A percentile compares a stretch with the other conserved stretches of the same genome.
phyloP scores from a whole-genome alignment of 2,797 vertebrate species.

The Carapus acus region DNA sequence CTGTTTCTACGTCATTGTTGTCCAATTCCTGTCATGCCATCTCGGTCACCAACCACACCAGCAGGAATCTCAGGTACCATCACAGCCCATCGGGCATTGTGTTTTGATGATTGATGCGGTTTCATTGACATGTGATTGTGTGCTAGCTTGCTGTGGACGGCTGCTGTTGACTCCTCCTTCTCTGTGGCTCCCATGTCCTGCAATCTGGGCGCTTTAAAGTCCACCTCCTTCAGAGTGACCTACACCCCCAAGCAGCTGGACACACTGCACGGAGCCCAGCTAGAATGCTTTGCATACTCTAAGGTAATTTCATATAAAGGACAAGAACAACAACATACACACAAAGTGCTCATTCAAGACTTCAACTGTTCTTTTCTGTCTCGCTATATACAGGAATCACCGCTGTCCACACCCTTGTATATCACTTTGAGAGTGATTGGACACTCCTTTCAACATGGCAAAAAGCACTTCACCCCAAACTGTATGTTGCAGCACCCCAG shows the following conservation, averaged over 20 bases:
- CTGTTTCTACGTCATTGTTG: conserved; percentile 33
- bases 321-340: too few species aligned
- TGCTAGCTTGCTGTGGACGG: conserved; percentile 78
- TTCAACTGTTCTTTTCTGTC: too few species aligned
- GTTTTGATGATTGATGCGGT: neutral
- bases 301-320: conserved; percentile 75
- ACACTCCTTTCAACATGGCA: conserved; percentile 74
- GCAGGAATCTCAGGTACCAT: conserved; percentile 72
- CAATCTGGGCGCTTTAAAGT: conserved; percentile 82
- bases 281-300: conserved; percentile 85
- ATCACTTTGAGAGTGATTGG: conserved; percentile 78
- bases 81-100: neutral
- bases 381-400: conserved; percentile 65
- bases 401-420: conserved; percentile 81
- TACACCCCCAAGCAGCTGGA: conserved; percentile 77
- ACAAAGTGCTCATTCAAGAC: too few species aligned
- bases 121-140: conserved; percentile 2
- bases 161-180: conserved; percentile 69
- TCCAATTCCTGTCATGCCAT: conserved; percentile 60
- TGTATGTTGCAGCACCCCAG: conserved; percentile 71
- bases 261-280: conserved; percentile 74
- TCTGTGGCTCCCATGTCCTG: conserved; percentile 71
- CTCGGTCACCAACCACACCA: conserved; percentile 81
- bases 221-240: conserved; percentile 75
- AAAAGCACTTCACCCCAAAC: conserved; percentile 74